phyloP scores from a whole-genome alignment of 2,888 invertebrate species.

The Microctonus brassicae region DNA sequence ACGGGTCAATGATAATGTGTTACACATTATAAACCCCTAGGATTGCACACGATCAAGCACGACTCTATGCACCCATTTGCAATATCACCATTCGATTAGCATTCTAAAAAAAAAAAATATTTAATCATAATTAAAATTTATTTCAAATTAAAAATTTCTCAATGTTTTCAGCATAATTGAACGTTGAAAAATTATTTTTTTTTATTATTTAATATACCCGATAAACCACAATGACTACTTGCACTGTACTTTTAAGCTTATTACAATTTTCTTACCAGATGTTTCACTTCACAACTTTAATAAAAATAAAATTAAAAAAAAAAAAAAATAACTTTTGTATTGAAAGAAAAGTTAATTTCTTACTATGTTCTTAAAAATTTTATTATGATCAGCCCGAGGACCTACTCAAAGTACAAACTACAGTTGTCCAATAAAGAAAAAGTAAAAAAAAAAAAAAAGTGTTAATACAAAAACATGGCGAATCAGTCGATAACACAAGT shows the following conservation, averaged over 20 bases:
- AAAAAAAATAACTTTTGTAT: not conserved
- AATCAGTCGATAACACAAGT: conserved; percentile 35
- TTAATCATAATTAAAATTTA: not conserved
- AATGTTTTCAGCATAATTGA: too few relatives aligned
- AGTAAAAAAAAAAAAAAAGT: conserved; percentile 8
- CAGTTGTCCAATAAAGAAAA: not conserved
- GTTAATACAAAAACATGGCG: not conserved
- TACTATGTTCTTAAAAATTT: not conserved
- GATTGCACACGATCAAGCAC: conserved; percentile 24
- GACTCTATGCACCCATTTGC: not conserved
- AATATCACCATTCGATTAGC: not conserved
- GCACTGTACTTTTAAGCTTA: not conserved
- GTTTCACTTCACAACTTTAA: conserved; percentile 6
- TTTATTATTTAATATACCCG: not conserved
- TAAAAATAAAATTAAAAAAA: not conserved
- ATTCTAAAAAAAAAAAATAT: not conserved
- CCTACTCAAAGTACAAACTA: not conserved
- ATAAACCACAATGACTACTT: not conserved
- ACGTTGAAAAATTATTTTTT: too few relatives aligned
- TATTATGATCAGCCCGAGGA: not conserved
- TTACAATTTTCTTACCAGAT: not conserved
- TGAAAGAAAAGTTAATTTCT: conserved; percentile 23
- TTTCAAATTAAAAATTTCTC: not conserved
- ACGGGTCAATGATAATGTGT: conserved; percentile 46
- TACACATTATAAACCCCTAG: conserved; percentile 42